A percentile compares a stretch with the other conserved stretches of the same genome.
These are phyloP conservation scores for Glareola pratincola DNA, from an alignment of 2,113 vertebrate species.

Conservation along the genomic window DNA sequence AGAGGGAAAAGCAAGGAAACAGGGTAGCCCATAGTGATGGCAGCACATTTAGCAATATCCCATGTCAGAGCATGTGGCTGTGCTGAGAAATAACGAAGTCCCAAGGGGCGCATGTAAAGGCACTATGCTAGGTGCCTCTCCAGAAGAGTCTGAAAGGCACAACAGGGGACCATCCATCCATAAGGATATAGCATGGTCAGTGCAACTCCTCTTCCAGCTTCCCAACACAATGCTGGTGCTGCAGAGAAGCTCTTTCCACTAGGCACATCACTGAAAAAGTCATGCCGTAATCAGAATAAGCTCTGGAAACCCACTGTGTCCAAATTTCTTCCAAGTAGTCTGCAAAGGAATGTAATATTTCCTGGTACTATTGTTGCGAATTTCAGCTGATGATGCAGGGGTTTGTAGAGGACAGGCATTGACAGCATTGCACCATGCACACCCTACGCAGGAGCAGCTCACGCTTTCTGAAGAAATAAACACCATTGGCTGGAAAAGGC, in stretches of 20 bases:
- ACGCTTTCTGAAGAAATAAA: background rate
- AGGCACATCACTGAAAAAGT: background rate
- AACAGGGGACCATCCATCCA: background rate
- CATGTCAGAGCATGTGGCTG: accelerated
- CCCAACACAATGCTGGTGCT: no score
- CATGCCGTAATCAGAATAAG: background rate
- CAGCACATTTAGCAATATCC: background rate
- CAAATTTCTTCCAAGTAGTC: background rate
- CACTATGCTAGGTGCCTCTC: background rate
- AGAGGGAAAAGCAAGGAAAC: background rate
- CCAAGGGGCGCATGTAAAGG: background rate
- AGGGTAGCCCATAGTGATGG: accelerated
- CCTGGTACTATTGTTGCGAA: background rate
- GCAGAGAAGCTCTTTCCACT: background rate
- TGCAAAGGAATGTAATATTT: background rate
- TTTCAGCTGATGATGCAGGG: background rate
- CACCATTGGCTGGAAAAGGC: background rate
- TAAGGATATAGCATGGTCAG: no score
- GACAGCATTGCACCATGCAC: background rate
- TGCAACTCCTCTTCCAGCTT: background rate
- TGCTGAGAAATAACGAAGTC: background rate
- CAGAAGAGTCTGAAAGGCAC: background rate
- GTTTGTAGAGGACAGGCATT: background rate
- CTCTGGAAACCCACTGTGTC: background rate
- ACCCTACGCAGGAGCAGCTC: background rate